These are phyloP conservation scores for Campaea margaritaria DNA, from an alignment of 2,888 invertebrate genomes.

Conservation along the genomic window DNA sequence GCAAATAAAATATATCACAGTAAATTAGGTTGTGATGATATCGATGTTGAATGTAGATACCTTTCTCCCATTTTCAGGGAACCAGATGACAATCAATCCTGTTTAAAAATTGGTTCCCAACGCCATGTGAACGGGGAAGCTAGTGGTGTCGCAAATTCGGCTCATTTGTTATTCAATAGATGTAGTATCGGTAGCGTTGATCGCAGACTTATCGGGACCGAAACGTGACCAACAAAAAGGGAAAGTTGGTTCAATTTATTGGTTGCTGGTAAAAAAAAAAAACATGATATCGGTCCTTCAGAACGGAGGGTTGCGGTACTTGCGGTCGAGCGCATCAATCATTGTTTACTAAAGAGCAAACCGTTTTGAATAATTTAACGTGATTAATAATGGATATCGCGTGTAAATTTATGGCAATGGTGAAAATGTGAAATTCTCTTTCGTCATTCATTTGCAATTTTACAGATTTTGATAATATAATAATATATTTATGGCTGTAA, in stretches of 20 bases:
- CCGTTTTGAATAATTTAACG: constrained; percentile 5
- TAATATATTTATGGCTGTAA: too few relatives aligned
- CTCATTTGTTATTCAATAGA: constrained; percentile 40
- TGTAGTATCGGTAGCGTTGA: constrained; percentile 36
- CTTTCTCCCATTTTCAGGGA: background rate
- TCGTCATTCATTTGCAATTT: too few relatives aligned
- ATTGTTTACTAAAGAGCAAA: constrained; percentile 19
- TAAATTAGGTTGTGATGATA: too few relatives aligned
- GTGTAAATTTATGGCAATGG: too few relatives aligned
- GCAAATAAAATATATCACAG: too few relatives aligned
- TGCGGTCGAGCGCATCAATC: constrained; percentile 16
- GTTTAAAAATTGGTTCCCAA: background rate
- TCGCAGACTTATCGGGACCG: constrained; percentile 34
- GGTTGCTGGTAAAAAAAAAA: constrained; percentile 1
- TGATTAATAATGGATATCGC: too few relatives aligned
- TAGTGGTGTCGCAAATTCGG: constrained; percentile 29
- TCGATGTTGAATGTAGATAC: too few relatives aligned
- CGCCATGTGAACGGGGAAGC: constrained; percentile 2
- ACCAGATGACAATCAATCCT: constrained; percentile 8
- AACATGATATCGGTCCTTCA: constrained; percentile 5
- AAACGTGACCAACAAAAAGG: constrained; percentile 40
- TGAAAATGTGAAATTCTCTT: too few relatives aligned
- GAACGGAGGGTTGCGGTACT: background rate
- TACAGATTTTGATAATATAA: too few relatives aligned
- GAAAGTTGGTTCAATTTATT: constrained; percentile 36